A percentile compares a stretch with the other conserved stretches of the same genome.
Conservation (phyloP, 2,888 invertebrate genomes). For the Romanomermis culicivorax region DNA sequence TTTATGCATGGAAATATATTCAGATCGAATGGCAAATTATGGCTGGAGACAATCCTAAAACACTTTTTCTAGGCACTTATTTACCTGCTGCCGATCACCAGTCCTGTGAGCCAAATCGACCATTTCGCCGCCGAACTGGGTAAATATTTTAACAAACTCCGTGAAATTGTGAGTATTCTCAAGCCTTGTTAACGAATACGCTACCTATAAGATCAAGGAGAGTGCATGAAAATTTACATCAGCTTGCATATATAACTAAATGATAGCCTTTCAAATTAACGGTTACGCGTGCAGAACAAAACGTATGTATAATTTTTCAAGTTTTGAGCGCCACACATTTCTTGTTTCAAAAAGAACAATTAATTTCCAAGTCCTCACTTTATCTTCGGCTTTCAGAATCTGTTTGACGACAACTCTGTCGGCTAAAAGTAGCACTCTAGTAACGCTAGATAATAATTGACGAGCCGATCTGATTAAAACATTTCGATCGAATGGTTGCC, state of each 20-base stretch:
- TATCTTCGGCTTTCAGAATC: conserved; percentile 77
- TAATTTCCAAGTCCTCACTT: conserved; percentile 46
- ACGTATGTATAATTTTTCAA: too few relatives aligned
- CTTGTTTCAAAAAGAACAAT: too few relatives aligned
- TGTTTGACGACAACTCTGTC: conserved; percentile 95
- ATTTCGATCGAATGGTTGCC: not conserved
- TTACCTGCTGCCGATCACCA: conserved; percentile 52
- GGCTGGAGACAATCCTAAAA: too few relatives aligned
- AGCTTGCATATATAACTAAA: too few relatives aligned
- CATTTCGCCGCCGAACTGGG: conserved; percentile 95
- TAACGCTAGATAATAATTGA: conserved; percentile 76
- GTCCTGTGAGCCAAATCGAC: conserved; percentile 87
- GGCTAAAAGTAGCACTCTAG: conserved; percentile 75
- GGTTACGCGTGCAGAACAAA: not conserved
- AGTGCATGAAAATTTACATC: not conserved
- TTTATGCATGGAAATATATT: too few relatives aligned
- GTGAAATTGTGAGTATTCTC: conserved; percentile 41
- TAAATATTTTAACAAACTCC: conserved; percentile 94
- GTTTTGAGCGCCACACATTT: too few relatives aligned
- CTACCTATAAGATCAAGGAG: conserved; percentile 27
- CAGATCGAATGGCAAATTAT: too few relatives aligned
- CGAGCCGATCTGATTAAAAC: conserved; percentile 65
- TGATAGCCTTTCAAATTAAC: not conserved
- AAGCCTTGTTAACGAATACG: conserved; percentile 32
- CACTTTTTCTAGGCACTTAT: conserved; percentile 14